Percentiles rank a stretch among this genome's conserved stretches.
phyloP scores from a whole-genome alignment of 2,113 vertebrate genomes.

The Hydrolagus affinis region DNA sequence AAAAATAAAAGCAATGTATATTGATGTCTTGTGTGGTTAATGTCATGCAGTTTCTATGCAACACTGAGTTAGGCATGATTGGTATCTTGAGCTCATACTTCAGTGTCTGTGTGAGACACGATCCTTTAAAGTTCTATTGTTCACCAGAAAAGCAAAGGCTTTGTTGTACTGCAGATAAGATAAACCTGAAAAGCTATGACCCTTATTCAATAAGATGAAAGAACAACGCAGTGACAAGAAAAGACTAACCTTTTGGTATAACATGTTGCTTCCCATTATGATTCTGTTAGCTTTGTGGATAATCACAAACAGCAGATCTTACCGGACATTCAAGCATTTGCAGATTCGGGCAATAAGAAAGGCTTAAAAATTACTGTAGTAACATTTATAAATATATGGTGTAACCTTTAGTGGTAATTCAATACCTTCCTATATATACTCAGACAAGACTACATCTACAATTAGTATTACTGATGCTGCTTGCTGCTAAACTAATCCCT shows the following conservation, averaged over 20 bases:
- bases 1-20: slow-evolving; percentile 7
- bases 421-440: not conserved
- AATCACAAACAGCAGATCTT: not conserved
- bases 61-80: slow-evolving; percentile 1
- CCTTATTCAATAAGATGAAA: slow-evolving; percentile 30
- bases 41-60: slow-evolving; percentile 3
- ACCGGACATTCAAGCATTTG: not conserved
- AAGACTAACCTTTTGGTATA: not conserved
- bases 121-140: slow-evolving; percentile 33
- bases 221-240: slow-evolving; percentile 27
- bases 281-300: slow-evolving; percentile 24
- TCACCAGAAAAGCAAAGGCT: slow-evolving; percentile 35
- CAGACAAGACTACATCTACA: not conserved
- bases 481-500: not conserved
- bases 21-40: slow-evolving; percentile 12
- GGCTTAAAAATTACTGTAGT: not conserved
- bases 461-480: not conserved
- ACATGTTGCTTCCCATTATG: slow-evolving; percentile 4
- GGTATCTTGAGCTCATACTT: slow-evolving; percentile 11
- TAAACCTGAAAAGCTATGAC: slow-evolving; percentile 33
- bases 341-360: not conserved
- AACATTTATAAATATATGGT: not conserved
- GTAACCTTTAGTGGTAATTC: not conserved
- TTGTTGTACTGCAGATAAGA: slow-evolving; percentile 34
- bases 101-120: not conserved